phyloP scores from a whole-genome alignment of 2,888 invertebrate species.

The Heliconius charithonia region DNA sequence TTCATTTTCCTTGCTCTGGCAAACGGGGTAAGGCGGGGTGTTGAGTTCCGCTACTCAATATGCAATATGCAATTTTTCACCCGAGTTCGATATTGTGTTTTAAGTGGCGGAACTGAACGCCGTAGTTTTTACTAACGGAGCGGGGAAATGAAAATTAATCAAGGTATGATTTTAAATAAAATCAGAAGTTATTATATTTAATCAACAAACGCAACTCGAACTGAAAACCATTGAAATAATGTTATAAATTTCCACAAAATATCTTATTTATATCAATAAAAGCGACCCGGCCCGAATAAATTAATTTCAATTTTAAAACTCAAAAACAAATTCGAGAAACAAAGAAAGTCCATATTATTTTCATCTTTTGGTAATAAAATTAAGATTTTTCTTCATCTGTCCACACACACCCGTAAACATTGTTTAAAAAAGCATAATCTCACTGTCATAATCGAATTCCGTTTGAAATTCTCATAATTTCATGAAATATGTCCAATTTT shows the following conservation, averaged over 20 bases:
- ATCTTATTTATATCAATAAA: constrained; percentile 9
- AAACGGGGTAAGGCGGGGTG: no score
- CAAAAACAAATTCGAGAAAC: constrained; percentile 35
- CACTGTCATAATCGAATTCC: constrained; percentile 53
- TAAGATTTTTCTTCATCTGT: constrained; percentile 36
- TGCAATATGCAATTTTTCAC: no score
- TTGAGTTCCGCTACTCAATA: no score
- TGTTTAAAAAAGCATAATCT: constrained; percentile 49
- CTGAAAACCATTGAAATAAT: constrained; percentile 1
- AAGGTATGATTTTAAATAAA: no score
- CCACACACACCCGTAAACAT: constrained; percentile 50
- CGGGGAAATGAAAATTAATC: no score
- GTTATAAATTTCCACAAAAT: constrained; percentile 13
- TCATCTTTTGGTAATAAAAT: constrained; percentile 23
- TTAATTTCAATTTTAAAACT: constrained; percentile 4
- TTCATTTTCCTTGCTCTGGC: no score
- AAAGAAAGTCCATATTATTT: constrained; percentile 16
- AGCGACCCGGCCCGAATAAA: not conserved
- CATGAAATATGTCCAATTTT: constrained; percentile 55
- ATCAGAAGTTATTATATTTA: not conserved
- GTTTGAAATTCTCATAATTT: constrained; percentile 39
- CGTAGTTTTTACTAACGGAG: no score
- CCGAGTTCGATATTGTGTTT: no score
- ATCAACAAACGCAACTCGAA: not conserved
- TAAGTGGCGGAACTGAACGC: no score